A percentile compares a stretch with the other conserved stretches of the same genome.
Evolutionary conservation across 2,113 vertebrate species (phyloP).

Genomic region (Ceyx melanurus): DNA sequence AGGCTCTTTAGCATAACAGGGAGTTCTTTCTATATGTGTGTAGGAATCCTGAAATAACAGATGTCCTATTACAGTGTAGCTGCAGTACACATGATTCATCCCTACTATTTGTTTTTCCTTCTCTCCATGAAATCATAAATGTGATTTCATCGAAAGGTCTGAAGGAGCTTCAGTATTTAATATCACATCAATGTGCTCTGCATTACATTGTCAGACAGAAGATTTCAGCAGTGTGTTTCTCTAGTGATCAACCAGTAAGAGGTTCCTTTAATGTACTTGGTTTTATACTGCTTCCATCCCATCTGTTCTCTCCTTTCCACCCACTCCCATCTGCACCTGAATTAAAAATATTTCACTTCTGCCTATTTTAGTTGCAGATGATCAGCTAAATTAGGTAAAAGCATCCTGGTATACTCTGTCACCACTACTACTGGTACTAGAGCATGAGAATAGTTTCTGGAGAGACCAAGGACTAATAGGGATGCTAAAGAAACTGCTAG

Average conservation of each 20-base stretch:
- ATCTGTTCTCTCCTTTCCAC: neutral
- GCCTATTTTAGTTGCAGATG: conserved; percentile 11
- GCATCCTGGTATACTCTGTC: neutral
- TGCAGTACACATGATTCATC: neutral
- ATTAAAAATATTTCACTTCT: conserved; percentile 17
- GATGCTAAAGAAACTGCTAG: neutral
- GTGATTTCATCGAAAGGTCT: neutral
- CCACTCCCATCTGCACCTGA: neutral
- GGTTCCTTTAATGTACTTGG: neutral
- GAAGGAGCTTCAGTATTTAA: neutral
- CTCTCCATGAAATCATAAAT: neutral
- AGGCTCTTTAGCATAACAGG: neutral
- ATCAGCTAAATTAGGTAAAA: neutral
- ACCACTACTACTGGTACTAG: neutral
- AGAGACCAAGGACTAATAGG: neutral
- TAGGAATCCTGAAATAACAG: neutral
- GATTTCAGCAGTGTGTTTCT: neutral
- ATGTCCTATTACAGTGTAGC: neutral
- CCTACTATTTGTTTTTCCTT: neutral
- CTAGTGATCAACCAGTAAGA: neutral
- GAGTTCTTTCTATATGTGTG: too few relatives aligned
- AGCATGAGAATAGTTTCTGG: neutral
- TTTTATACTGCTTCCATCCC: neutral
- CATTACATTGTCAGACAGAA: neutral
- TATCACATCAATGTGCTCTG: neutral